Evolutionary conservation across 2,113 vertebrate species (phyloP).

Genomic region (Odocoileus hemionus): DNA sequence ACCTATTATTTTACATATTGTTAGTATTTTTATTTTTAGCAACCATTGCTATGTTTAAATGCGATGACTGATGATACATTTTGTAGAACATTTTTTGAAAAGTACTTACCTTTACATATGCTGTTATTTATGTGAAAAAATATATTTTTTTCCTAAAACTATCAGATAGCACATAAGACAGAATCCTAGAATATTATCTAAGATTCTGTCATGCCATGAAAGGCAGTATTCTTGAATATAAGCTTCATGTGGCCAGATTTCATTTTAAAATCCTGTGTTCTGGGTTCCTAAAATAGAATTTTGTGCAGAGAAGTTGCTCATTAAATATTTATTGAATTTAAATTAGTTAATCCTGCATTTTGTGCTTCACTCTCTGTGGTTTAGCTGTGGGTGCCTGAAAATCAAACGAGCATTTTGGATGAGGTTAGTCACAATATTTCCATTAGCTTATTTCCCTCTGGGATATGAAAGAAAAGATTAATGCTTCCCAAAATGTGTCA

Average conservation of each 20-base stretch:
- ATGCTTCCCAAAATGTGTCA: constrained; percentile 52
- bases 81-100: neutral
- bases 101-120: neutral
- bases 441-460: constrained; percentile 49
- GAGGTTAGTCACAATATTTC: constrained; percentile 63
- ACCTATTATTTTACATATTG: neutral
- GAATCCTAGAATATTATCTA: neutral
- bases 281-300: neutral
- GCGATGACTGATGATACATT: neutral
- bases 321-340: constrained; percentile 38
- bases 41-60: neutral
- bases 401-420: constrained; percentile 54
- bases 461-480: constrained; percentile 28
- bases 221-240: neutral
- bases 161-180: neutral
- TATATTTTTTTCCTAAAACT: neutral
- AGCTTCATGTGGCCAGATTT: neutral
- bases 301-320: neutral
- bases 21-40: neutral
- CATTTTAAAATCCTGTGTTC: neutral
- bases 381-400: constrained; percentile 44
- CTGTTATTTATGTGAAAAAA: neutral
- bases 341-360: neutral
- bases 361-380: neutral
- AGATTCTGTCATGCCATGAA: neutral